Conservation (phyloP, 2,113 vertebrate genomes). For the Halcyon senegalensis region DNA sequence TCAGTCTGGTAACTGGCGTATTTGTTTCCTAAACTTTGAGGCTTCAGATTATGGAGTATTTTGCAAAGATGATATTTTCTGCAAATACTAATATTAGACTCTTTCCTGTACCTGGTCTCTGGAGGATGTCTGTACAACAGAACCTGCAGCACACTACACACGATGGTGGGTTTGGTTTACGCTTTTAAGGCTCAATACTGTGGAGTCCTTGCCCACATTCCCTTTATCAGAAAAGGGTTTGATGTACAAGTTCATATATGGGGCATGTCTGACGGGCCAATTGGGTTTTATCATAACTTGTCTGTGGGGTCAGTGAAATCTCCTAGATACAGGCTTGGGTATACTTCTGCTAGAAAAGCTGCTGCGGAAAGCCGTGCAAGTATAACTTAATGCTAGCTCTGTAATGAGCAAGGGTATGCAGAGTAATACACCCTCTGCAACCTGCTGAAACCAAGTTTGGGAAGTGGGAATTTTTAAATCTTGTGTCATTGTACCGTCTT, state of each 20-base stretch:
- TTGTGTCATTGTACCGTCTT: neutral
- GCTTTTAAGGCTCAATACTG: neutral
- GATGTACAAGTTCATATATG: neutral
- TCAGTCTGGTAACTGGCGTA: neutral
- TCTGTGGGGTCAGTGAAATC: neutral
- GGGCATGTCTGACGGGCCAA: neutral
- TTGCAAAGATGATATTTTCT: neutral
- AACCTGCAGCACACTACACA: neutral
- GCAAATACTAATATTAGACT: neutral
- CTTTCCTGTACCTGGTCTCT: neutral
- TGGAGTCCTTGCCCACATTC: neutral
- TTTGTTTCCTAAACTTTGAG: neutral
- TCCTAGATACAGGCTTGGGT: neutral
- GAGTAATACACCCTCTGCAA: neutral
- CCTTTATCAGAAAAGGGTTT: neutral
- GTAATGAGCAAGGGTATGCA: neutral
- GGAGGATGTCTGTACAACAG: neutral
- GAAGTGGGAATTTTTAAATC: neutral
- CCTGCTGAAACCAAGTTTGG: neutral
- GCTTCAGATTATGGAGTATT: neutral
- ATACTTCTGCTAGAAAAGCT: neutral
- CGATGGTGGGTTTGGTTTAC: neutral
- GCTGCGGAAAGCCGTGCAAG: neutral
- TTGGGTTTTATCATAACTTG: neutral
- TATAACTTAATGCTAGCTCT: neutral